phyloP scores from a whole-genome alignment of 2,888 invertebrate species.

The Agrotis exclamationis region DNA sequence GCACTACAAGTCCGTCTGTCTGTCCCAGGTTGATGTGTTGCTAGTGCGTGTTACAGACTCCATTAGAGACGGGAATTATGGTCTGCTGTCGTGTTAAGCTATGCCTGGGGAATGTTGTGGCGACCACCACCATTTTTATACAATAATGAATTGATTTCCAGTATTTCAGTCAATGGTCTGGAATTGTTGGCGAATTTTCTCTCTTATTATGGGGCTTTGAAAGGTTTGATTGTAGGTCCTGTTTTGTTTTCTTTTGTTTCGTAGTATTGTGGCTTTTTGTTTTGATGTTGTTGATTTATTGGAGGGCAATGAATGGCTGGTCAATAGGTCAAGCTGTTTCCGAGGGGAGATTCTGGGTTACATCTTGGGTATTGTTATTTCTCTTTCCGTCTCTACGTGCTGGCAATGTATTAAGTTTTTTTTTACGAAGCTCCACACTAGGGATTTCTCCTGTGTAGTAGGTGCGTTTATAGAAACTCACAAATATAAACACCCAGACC shows the following conservation, averaged over 20 bases:
- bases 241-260: constrained; percentile 10
- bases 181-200: constrained; percentile 33
- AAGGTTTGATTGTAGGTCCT: constrained; percentile 3
- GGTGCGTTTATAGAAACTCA: too few relatives aligned
- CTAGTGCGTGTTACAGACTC: constrained; percentile 85
- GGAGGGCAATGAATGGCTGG: background rate
- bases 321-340: background rate
- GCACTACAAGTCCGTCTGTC: constrained; percentile 73
- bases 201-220: constrained; percentile 11
- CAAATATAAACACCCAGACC: too few relatives aligned
- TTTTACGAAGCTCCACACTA: too few relatives aligned
- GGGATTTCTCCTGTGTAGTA: too few relatives aligned
- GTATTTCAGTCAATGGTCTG: constrained; percentile 53
- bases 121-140: constrained; percentile 81
- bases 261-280: constrained; percentile 15
- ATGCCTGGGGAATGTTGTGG: constrained; percentile 75
- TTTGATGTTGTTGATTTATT: constrained; percentile 20
- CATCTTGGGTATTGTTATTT: too few relatives aligned
- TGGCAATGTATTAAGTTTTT: too few relatives aligned
- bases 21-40: constrained; percentile 84
- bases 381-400: too few relatives aligned
- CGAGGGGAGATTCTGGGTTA: background rate
- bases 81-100: constrained; percentile 79
- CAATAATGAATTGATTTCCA: constrained; percentile 66
- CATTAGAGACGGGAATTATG: constrained; percentile 85